A percentile compares a stretch with the other conserved stretches of the same genome.
Conservation (phyloP, 2,888 invertebrate species). For the Adineta ricciae region DNA sequence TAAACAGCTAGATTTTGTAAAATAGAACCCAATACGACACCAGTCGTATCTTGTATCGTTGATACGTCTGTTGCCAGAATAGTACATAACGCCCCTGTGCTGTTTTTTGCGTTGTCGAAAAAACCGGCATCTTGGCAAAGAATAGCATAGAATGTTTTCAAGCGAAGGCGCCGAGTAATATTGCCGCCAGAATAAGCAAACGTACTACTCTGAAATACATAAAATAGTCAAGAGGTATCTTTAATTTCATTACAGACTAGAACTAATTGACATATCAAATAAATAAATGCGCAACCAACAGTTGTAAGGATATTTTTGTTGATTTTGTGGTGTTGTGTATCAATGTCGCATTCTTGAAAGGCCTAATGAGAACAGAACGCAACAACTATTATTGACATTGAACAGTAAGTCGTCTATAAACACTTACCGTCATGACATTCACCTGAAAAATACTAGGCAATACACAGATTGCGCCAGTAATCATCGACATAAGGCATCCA, state of each 20-base stretch:
- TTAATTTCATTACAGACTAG: conserved; percentile 37
- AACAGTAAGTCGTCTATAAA: no score
- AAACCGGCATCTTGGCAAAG: conserved; percentile 53
- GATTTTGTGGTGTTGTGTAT: no score
- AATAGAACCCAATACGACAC: conserved; percentile 46
- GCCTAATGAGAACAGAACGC: no score
- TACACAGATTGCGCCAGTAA: no score
- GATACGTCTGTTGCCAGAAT: conserved; percentile 47
- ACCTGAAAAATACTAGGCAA: no score
- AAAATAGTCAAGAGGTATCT: neutral
- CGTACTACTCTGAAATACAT: conserved; percentile 10
- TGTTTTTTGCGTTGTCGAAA: conserved; percentile 46
- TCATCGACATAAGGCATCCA: no score
- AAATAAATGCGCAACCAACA: no score
- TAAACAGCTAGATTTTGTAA: conserved; percentile 44
- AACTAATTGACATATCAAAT: conserved; percentile 36
- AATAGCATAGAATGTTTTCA: conserved; percentile 42
- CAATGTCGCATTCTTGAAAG: no score
- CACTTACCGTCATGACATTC: no score
- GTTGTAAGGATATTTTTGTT: no score
- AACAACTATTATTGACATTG: no score
- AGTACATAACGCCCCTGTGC: conserved; percentile 45
- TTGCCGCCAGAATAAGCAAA: conserved; percentile 57
- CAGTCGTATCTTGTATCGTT: conserved; percentile 44
- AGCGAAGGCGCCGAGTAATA: conserved; percentile 64